A percentile compares a stretch with the other conserved stretches of the same genome.
phyloP scores from a whole-genome alignment of 2,888 invertebrate genomes.

The Pseudoips prasinana region DNA sequence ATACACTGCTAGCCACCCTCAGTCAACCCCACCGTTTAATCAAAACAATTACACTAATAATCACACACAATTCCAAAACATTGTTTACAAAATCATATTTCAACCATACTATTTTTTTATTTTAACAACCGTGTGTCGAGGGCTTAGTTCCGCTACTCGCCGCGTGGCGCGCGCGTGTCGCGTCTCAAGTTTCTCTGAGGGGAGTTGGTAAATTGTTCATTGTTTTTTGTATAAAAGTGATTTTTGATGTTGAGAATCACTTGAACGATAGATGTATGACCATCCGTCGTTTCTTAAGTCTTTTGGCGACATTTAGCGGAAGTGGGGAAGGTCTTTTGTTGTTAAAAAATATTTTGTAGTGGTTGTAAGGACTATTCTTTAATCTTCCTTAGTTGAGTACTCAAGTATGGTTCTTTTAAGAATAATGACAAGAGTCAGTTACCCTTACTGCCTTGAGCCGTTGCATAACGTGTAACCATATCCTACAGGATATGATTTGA shows the following conservation, averaged over 20 bases:
- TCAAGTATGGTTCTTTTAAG: too few species aligned
- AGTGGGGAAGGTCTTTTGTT: conserved; percentile 13
- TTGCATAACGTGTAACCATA: too few species aligned
- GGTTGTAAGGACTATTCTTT: background rate
- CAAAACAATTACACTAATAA: conserved; percentile 20
- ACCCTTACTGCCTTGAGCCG: too few species aligned
- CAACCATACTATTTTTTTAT: background rate
- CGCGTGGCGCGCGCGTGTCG: conserved; percentile 66
- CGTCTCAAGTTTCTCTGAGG: conserved; percentile 38
- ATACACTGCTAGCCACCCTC: background rate
- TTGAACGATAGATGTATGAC: conserved; percentile 21
- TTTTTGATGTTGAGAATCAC: conserved; percentile 31
- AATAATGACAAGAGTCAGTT: too few species aligned
- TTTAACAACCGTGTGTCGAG: conserved; percentile 30
- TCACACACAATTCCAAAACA: conserved; percentile 17
- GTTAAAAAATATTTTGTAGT: conserved; percentile 6
- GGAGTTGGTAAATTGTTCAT: conserved; percentile 18
- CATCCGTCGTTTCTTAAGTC: conserved; percentile 21
- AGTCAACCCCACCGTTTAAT: conserved; percentile 9
- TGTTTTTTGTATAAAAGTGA: conserved; percentile 31
- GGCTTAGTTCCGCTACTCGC: conserved; percentile 53
- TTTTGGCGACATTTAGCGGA: conserved; percentile 23
- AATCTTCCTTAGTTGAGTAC: conserved; percentile 16
- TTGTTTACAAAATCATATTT: conserved; percentile 24
- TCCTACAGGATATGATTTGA: too few species aligned